Conservation (phyloP, 2,797 vertebrate species). For the Poecilia gillii region DNA sequence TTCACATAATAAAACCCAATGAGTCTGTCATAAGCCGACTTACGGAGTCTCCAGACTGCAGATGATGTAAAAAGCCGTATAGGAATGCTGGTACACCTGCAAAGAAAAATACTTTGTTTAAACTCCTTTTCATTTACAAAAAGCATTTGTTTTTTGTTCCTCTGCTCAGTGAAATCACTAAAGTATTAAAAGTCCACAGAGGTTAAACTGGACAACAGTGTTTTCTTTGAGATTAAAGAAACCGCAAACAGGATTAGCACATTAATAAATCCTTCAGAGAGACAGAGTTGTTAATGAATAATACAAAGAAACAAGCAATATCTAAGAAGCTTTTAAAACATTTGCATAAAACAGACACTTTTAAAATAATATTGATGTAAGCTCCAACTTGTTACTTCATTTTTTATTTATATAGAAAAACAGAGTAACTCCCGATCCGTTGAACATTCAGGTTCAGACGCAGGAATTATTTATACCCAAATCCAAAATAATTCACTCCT, state of each 20-base stretch:
- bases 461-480: neutral
- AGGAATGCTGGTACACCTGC: constrained; percentile 93
- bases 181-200: neutral
- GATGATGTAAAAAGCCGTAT: constrained; percentile 94
- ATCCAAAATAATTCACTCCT: neutral
- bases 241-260: constrained; percentile 5
- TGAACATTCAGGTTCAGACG: neutral
- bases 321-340: neutral
- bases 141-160: neutral
- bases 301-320: neutral
- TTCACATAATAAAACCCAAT: constrained; percentile 10
- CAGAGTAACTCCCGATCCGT: neutral
- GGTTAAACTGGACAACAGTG: neutral
- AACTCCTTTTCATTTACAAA: neutral
- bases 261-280: constrained; percentile 7
- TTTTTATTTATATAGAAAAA: neutral
- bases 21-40: constrained; percentile 60
- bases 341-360: neutral
- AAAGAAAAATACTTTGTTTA: constrained; percentile 13
- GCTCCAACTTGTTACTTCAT: neutral
- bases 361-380: neutral
- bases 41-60: constrained; percentile 88
- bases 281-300: neutral
- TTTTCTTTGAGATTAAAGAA: constrained; percentile 3
- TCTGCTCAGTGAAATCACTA: neutral